Evolutionary conservation across 2,113 vertebrate genomes (phyloP).

Genomic region (Apteryx mantelli): DNA sequence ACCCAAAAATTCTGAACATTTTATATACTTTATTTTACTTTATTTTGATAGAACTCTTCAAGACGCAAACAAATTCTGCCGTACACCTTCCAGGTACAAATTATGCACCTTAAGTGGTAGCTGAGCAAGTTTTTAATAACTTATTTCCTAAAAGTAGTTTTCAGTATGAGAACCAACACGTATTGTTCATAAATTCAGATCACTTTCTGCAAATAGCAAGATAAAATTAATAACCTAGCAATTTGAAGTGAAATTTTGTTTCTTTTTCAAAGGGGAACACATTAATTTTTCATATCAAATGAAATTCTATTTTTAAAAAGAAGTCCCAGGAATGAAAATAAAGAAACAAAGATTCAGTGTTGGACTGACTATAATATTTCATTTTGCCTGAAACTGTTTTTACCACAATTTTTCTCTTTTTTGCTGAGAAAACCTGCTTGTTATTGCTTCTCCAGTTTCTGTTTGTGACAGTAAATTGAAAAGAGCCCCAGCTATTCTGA

Average conservation of each 20-base stretch:
- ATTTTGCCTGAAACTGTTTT: not conserved
- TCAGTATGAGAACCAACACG: not conserved
- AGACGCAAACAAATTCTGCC: not conserved
- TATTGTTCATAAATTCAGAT: not conserved
- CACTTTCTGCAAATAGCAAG: not conserved
- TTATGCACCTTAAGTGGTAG: not conserved
- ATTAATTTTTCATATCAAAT: slow-evolving; percentile 1
- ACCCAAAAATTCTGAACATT: not conserved
- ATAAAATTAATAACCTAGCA: not conserved
- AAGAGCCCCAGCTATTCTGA: not conserved
- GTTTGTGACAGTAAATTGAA: not conserved
- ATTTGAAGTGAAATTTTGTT: not conserved
- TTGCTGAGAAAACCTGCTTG: not conserved
- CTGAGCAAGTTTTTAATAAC: not conserved
- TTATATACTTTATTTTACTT: not conserved
- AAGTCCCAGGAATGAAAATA: not conserved
- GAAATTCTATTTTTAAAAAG: not conserved
- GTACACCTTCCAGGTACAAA: not conserved
- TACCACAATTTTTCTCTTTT: not conserved
- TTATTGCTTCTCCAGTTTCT: not conserved
- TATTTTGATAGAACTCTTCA: not conserved
- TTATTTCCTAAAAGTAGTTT: not conserved
- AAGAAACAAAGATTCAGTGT: not conserved
- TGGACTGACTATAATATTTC: not conserved
- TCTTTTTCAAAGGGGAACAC: not conserved